Conservation (phyloP, 2,113 vertebrate genomes). For the Crotalus horridus region DNA sequence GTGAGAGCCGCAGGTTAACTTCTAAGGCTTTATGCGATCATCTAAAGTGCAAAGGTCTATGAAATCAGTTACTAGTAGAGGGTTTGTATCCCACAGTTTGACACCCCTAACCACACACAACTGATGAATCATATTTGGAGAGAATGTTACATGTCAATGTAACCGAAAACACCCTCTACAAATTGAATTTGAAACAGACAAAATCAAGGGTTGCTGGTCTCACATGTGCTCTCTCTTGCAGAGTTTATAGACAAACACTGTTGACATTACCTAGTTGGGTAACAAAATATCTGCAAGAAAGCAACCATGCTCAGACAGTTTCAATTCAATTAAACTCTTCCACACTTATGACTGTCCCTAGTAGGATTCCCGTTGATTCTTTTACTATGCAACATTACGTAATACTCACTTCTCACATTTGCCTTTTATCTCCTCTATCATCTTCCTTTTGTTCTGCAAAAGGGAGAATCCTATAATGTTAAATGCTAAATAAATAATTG, state of each 20-base stretch:
- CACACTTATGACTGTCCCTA: neutral
- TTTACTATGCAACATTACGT: neutral
- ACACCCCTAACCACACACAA: neutral
- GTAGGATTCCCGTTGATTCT: neutral
- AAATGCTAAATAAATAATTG: neutral
- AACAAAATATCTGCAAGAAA: neutral
- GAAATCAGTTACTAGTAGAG: neutral
- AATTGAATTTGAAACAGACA: neutral
- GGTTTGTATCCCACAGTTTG: neutral
- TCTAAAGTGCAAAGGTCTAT: neutral
- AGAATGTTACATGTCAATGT: neutral
- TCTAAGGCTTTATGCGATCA: neutral
- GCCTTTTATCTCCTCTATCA: neutral
- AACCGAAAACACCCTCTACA: neutral
- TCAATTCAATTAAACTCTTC: neutral
- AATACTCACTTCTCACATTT: neutral
- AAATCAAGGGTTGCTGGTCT: neutral
- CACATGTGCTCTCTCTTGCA: neutral
- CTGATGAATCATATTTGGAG: neutral
- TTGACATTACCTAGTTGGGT: neutral
- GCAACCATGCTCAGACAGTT: neutral
- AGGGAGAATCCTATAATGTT: neutral
- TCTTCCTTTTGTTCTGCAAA: neutral
- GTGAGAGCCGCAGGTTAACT: neutral
- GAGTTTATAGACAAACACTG: neutral